A percentile compares a stretch with the other conserved stretches of the same genome.
Evolutionary conservation across 92 coral and sea anemone genomes (phyloP).

Genomic region (Diadumene lineata): DNA sequence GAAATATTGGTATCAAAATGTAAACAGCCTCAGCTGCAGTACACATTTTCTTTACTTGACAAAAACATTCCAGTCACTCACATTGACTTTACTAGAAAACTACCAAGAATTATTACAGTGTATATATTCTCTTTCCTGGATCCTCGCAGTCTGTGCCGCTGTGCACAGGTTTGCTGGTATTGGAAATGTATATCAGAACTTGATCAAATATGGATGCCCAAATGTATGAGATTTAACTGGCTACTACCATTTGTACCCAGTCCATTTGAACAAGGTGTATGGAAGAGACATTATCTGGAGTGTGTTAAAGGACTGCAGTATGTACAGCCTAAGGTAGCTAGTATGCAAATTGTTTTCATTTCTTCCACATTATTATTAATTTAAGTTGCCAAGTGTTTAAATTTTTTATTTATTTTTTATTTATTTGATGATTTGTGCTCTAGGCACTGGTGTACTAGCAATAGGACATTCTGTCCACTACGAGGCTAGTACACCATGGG

Average conservation of each 20-base stretch:
- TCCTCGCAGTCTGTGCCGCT: slow-evolving; percentile 95
- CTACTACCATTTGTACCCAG: slow-evolving; percentile 92
- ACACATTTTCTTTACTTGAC: slow-evolving; percentile 79
- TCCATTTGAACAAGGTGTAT: slow-evolving; percentile 94
- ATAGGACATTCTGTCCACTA: too few species aligned
- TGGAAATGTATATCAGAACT: slow-evolving; percentile 91
- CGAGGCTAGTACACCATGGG: too few species aligned
- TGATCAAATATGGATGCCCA: slow-evolving; percentile 94
- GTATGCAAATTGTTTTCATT: too few species aligned
- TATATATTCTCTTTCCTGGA: slow-evolving; percentile 87
- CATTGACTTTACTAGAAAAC: slow-evolving; percentile 85
- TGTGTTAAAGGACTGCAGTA: slow-evolving; percentile 84
- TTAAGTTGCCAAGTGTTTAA: too few species aligned
- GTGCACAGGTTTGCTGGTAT: slow-evolving; percentile 95
- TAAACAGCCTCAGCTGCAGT: slow-evolving; percentile 78
- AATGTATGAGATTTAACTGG: slow-evolving; percentile 94
- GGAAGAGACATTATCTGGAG: slow-evolving; percentile 94
- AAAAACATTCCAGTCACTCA: slow-evolving; percentile 88
- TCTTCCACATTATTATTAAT: too few species aligned
- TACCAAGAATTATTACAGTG: slow-evolving; percentile 79
- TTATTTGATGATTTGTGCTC: too few species aligned
- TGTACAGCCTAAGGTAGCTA: slow-evolving; percentile 76
- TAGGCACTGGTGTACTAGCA: too few species aligned
- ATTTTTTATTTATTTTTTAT: too few species aligned
- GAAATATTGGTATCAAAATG: slow-evolving; percentile 85